A percentile compares a stretch with the other conserved stretches of the same genome.
Conservation (phyloP, 2,888 invertebrate genomes). For the Eumacrocentrus americanus region DNA sequence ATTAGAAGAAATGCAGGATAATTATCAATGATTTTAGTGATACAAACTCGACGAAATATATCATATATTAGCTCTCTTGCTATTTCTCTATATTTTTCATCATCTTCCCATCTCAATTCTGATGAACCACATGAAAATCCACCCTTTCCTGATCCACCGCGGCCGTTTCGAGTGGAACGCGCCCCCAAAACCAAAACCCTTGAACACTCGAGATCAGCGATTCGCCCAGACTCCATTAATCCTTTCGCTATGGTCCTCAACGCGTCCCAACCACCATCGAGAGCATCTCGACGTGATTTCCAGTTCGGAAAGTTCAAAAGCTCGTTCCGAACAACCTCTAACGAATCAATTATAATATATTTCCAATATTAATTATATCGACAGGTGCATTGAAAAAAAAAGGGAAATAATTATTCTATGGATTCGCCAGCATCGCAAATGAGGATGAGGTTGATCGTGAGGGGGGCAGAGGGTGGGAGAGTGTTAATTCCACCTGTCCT, state of each 20-base stretch:
- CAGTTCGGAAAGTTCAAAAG: neutral
- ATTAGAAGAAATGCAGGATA: conserved; percentile 6
- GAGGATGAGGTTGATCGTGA: too few relatives aligned
- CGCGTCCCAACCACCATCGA: neutral
- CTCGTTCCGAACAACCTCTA: neutral
- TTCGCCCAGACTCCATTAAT: conserved; percentile 30
- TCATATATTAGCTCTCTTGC: too few relatives aligned
- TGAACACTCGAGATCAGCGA: conserved; percentile 23
- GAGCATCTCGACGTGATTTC: neutral
- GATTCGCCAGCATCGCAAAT: too few relatives aligned
- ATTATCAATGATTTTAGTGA: too few relatives aligned
- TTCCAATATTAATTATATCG: neutral
- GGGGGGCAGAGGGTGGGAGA: conserved; percentile 30
- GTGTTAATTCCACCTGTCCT: conserved; percentile 54
- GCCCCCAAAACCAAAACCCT: conserved; percentile 28
- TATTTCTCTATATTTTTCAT: neutral
- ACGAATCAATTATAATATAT: neutral
- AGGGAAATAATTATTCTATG: neutral
- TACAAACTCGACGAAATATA: neutral
- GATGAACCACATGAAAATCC: neutral
- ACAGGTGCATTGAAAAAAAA: neutral
- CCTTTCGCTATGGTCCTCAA: conserved; percentile 12
- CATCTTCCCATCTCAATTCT: neutral
- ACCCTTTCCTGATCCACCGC: too few relatives aligned
- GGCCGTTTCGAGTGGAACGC: conserved; percentile 22